Percentiles rank a stretch among this genome's conserved stretches.
phyloP scores from a whole-genome alignment of 2,113 vertebrate genomes.

The Aphelocoma coerulescens region DNA sequence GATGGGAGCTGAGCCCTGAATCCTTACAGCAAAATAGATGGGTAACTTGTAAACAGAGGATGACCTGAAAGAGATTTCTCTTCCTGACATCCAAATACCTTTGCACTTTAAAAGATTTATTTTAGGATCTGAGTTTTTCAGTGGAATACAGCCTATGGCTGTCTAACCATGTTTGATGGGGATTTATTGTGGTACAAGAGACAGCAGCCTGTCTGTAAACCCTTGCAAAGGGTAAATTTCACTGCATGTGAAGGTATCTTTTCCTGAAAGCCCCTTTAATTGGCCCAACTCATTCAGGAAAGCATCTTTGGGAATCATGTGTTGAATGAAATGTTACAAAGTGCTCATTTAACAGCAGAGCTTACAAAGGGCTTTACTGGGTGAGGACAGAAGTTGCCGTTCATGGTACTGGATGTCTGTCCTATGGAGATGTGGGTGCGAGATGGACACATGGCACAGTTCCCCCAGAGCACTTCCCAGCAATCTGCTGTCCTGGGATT shows the following conservation, averaged over 20 bases:
- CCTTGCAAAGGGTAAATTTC: not conserved
- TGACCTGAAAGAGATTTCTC: not conserved
- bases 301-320: not conserved
- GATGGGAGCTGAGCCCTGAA: not conserved
- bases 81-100: not conserved
- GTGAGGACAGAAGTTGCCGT: not conserved
- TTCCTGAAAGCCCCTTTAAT: not conserved
- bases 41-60: not conserved
- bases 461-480: not conserved
- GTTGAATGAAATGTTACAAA: not conserved
- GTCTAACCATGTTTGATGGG: not conserved
- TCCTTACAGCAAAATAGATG: not conserved
- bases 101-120: not conserved
- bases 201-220: not conserved
- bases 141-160: not conserved
- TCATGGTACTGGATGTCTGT: rapidly evolving
- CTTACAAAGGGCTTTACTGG: not conserved
- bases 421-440: not conserved
- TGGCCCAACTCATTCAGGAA: not conserved
- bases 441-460: not conserved
- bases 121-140: not conserved
- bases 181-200: not conserved
- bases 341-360: not conserved
- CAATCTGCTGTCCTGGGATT: not conserved
- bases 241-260: not conserved